A percentile compares a stretch with the other conserved stretches of the same genome.
Evolutionary conservation across 2,113 vertebrate species (phyloP).

Genomic region (Lasiurus borealis): DNA sequence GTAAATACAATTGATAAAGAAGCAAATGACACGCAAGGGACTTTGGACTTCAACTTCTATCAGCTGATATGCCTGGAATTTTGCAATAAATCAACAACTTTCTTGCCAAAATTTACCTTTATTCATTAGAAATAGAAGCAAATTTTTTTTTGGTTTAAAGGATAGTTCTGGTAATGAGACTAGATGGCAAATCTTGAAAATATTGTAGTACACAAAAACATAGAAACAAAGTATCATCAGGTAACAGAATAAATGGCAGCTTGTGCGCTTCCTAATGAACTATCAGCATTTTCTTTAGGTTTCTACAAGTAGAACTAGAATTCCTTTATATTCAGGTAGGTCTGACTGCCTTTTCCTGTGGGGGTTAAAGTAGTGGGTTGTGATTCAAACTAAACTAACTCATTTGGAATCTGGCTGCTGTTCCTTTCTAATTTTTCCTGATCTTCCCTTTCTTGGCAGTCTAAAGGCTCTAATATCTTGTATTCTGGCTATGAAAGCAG

Average conservation of each 20-base stretch:
- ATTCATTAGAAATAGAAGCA: neutral
- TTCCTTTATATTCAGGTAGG: neutral
- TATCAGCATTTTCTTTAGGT: neutral
- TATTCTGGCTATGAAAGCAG: slow-evolving; percentile 38
- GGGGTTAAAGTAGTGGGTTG: neutral
- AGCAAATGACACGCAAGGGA: neutral
- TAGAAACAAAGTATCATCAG: neutral
- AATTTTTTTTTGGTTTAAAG: neutral
- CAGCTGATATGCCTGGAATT: neutral
- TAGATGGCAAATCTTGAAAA: neutral
- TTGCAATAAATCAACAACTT: slow-evolving; percentile 11
- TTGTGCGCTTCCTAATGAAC: neutral
- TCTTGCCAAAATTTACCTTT: slow-evolving; percentile 31
- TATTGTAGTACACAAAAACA: neutral
- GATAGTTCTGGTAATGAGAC: neutral
- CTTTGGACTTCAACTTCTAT: neutral
- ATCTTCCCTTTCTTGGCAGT: slow-evolving; percentile 62
- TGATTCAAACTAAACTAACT: neutral
- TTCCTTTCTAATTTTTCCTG: slow-evolving; percentile 29
- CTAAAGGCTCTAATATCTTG: neutral
- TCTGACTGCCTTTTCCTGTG: neutral
- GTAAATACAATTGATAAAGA: neutral
- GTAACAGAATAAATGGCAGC: neutral
- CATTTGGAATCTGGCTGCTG: slow-evolving; percentile 14
- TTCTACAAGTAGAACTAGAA: neutral